These are phyloP conservation scores for Drosophila demipolita DNA, from an alignment of 2,888 invertebrate species.

Conservation along the genomic window DNA sequence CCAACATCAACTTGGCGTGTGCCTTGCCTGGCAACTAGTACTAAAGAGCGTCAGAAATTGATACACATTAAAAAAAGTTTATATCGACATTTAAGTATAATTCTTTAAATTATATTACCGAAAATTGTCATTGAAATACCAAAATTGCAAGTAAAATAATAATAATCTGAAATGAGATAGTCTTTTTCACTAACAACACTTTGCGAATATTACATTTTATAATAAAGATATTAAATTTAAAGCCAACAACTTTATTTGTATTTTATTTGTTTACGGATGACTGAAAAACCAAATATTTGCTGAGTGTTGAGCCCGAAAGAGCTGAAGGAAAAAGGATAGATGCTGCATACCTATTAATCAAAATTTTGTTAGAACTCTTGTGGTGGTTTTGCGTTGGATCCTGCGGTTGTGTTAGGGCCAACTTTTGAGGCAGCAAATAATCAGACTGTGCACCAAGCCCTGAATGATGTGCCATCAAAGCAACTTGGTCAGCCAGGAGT, in stretches of 20 bases:
- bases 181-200: background rate
- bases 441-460: constrained; percentile 53
- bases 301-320: background rate
- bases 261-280: background rate
- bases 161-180: background rate
- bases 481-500: constrained; percentile 6
- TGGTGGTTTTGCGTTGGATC: constrained; percentile 26
- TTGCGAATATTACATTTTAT: background rate
- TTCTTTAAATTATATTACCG: background rate
- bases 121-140: background rate
- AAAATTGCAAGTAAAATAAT: background rate
- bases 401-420: constrained; percentile 43
- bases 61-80: background rate
- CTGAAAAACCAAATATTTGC: background rate
- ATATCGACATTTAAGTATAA: background rate
- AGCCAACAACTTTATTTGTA: background rate
- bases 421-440: constrained; percentile 68
- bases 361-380: constrained; percentile 63
- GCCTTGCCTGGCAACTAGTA: constrained; percentile 33
- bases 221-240: background rate
- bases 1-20: constrained; percentile 52
- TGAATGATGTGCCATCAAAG: constrained; percentile 66
- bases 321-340: background rate
- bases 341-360: constrained; percentile 71
- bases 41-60: background rate